These are phyloP conservation scores for Crypturellus tataupa DNA, from an alignment of 2,797 vertebrate genomes.

Conservation along the genomic window DNA sequence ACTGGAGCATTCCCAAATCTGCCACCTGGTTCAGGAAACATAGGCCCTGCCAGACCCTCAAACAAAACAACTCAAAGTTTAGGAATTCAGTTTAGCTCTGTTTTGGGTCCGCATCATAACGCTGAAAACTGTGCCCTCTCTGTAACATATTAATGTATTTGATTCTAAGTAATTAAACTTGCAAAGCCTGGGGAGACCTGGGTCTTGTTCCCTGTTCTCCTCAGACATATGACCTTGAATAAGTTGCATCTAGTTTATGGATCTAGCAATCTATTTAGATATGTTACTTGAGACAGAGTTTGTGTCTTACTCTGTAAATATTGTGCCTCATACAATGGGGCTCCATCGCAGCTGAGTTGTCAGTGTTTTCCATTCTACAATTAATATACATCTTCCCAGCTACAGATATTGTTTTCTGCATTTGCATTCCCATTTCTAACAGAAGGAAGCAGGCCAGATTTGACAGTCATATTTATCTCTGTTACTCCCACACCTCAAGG, in stretches of 20 bases:
- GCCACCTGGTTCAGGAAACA: neutral
- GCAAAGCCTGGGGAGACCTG: neutral
- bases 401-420: slow-evolving; percentile 60
- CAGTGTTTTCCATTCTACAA: slow-evolving; percentile 55
- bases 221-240: neutral
- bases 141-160: neutral
- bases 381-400: slow-evolving; percentile 32
- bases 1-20: neutral
- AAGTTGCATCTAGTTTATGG: neutral
- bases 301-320: slow-evolving; percentile 11
- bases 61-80: neutral
- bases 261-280: slow-evolving; percentile 26
- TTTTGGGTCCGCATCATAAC: neutral
- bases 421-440: slow-evolving; percentile 81
- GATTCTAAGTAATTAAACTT: neutral
- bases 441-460: slow-evolving; percentile 83
- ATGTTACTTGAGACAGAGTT: neutral
- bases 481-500: slow-evolving; percentile 86
- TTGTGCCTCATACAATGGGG: neutral
- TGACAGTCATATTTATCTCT: slow-evolving; percentile 89
- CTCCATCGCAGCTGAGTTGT: slow-evolving; percentile 28
- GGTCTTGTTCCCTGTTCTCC: neutral
- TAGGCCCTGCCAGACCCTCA: neutral
- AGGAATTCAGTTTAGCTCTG: neutral
- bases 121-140: neutral